phyloP scores from a whole-genome alignment of 1,140 invertebrate genomes.

The Polypedilum vanderplanki region DNA sequence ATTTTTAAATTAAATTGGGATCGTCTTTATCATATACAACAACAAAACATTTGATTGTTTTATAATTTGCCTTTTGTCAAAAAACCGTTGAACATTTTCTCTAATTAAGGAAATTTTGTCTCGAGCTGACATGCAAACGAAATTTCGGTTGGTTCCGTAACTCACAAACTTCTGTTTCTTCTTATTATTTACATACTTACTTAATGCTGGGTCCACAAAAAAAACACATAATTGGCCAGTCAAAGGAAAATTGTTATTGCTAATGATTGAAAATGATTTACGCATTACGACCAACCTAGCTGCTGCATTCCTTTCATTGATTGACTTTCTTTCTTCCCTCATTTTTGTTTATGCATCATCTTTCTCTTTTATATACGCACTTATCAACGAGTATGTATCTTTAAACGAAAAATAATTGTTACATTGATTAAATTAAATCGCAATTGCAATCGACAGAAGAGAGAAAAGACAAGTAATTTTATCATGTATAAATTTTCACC shows the following conservation, averaged over 20 bases:
- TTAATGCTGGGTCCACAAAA: not conserved
- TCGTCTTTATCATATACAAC: not conserved
- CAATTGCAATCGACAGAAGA: not conserved
- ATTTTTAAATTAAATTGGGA: not conserved
- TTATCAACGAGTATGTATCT: no score
- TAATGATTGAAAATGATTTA: not conserved
- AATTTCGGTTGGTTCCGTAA: no score
- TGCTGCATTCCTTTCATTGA: no score
- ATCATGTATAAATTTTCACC: not conserved
- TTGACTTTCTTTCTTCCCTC: no score
- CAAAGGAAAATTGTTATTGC: constrained; percentile 1
- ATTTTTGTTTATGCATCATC: no score
- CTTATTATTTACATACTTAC: not conserved
- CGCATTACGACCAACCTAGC: not conserved
- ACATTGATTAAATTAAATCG: constrained; percentile 9
- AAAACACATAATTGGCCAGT: not conserved
- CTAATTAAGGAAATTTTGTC: no score
- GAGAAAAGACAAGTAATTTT: not conserved
- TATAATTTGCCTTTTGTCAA: no score
- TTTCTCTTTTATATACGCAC: no score
- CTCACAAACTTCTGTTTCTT: not conserved
- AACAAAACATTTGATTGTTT: no score
- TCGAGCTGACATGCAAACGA: no score
- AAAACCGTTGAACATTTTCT: no score
- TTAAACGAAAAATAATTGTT: not conserved